phyloP scores from a whole-genome alignment of 2,888 invertebrate species.

The Abrostola triplasia region DNA sequence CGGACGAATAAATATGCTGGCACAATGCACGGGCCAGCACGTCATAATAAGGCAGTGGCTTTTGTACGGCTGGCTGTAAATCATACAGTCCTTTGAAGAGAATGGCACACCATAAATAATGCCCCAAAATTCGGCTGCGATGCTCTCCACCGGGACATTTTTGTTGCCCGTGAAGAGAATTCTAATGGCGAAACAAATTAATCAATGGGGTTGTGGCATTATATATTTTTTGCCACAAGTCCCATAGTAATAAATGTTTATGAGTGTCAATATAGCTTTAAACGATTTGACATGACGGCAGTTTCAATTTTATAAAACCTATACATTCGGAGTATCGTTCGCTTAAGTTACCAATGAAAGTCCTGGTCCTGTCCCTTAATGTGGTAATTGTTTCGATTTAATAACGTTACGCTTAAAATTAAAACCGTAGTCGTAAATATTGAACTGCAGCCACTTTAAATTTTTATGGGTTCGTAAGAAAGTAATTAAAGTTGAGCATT shows the following conservation, averaged over 20 bases:
- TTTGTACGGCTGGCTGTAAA: slow-evolving; percentile 85
- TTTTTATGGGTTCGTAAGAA: slow-evolving; percentile 85
- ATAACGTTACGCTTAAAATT: slow-evolving; percentile 77
- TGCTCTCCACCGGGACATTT: slow-evolving; percentile 77
- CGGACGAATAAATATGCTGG: slow-evolving; percentile 82
- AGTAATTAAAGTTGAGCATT: slow-evolving; percentile 85
- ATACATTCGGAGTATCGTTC: slow-evolving; percentile 19
- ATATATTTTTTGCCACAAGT: slow-evolving; percentile 71
- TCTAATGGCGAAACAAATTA: slow-evolving; percentile 84
- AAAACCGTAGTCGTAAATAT: slow-evolving; percentile 75
- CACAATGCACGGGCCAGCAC: slow-evolving; percentile 85
- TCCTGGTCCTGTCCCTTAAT: slow-evolving; percentile 39
- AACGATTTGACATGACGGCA: slow-evolving; percentile 33
- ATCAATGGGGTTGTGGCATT: slow-evolving; percentile 79
- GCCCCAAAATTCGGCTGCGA: slow-evolving; percentile 78
- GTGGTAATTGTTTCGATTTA: slow-evolving; percentile 73
- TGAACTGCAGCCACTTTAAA: slow-evolving; percentile 78
- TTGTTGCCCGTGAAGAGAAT: slow-evolving; percentile 77
- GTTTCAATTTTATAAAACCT: slow-evolving; percentile 21
- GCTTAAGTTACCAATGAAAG: slow-evolving; percentile 41
- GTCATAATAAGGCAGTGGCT: slow-evolving; percentile 87
- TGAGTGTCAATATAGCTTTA: slow-evolving; percentile 57
- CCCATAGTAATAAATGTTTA: slow-evolving; percentile 67
- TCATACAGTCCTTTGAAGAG: slow-evolving; percentile 86
- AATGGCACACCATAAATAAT: slow-evolving; percentile 87